Base-by-base conservation (phyloP, 2,797 vertebrate genomes). In the Bucorvus abyssinicus region DNA sequence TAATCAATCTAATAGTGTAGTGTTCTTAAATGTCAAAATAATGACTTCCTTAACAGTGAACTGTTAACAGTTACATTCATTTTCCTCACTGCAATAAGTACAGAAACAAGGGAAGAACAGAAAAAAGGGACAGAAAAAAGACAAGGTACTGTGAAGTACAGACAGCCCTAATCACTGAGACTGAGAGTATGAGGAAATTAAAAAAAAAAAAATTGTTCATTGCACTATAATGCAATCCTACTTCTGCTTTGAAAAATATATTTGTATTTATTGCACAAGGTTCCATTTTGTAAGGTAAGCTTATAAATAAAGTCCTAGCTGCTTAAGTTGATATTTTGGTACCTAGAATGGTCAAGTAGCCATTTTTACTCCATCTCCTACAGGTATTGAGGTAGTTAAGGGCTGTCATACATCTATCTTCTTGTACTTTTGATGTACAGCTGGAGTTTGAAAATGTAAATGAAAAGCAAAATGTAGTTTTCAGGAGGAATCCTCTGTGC, bases 21-120 rank as follows among this genome's bases (percentile, higher is more conserved):
- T 56, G 36, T 64, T 87, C n/a, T 81, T 84, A 64, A 88, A 78
- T 68, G 40, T 88, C 86, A 80, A 65, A 93, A 94, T 71, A 67
- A 68, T n/a, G 44, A 80, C 60, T 85, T 56, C 47, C 56, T 74
- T 74, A 88, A 56, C 22, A 74, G 52, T 34, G 71, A 93, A 64
- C n/a, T 93, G 36, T 56, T 84, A 91, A 71, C 22, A 75, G 59
- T 74, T 71, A 76, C 18, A 36, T 64, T 70, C 14, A 74, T 75
- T 93, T 87, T 76, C 50, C 69, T 63, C 57, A 44, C 24, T 63
- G 79, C 27, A 74, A 24, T 44, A 73, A 84, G 42, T 79, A 45
- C 38, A 40, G 38, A 40, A 40, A 40, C 38, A 40, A 40, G 38
- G 38, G 38, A 40, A 40, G 81, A 67, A 60, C 36, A 89, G 78